phyloP scores from a whole-genome alignment of 2,113 vertebrate genomes.

The Muscicapa adusta region DNA sequence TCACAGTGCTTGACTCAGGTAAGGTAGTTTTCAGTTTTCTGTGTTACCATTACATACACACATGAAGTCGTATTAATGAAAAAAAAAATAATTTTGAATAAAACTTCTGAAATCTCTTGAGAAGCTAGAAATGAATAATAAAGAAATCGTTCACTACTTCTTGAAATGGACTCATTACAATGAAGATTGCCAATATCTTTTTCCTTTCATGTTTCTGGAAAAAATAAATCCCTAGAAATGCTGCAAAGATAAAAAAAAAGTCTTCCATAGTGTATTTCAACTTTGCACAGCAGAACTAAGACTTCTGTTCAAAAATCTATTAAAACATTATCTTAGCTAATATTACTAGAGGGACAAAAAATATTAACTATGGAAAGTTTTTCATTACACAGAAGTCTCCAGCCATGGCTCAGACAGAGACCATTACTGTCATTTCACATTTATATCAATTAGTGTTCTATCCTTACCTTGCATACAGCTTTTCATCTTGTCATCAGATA shows the following conservation, averaged over 20 bases:
- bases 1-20: not conserved
- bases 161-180: not conserved
- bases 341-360: not conserved
- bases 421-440: slow-evolving; percentile 2
- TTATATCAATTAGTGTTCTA: not conserved
- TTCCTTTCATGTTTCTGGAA: not conserved
- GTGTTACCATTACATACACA: not conserved
- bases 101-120: not conserved
- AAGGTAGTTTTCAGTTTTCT: slow-evolving; percentile 4
- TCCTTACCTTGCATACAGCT: not conserved
- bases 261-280: not conserved
- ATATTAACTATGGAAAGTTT: not conserved
- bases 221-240: not conserved
- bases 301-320: not conserved
- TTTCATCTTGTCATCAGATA: not conserved
- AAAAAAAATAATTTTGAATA: not conserved
- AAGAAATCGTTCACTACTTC: not conserved
- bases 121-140: not conserved
- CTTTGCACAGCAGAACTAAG: not conserved
- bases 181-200: not conserved
- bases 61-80: not conserved
- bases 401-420: not conserved
- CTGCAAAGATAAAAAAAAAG: not conserved
- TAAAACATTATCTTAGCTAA: not conserved
- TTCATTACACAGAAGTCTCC: not conserved